Evolutionary conservation across 2,888 invertebrate genomes (phyloP), one percentile per base, ranked within the genome.

Genomic region (Vesta saturnalis): DNA sequence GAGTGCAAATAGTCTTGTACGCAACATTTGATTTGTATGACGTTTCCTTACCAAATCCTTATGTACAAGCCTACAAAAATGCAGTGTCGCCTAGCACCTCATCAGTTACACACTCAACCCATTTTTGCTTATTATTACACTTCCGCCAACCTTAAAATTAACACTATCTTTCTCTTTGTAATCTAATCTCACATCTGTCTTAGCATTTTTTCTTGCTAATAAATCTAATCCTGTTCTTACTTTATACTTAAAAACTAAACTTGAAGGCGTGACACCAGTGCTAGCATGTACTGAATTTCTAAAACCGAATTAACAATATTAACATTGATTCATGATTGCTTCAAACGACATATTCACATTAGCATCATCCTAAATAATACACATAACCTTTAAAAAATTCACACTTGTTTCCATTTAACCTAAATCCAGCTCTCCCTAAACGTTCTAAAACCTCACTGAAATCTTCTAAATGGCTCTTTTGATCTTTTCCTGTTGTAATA

Each of bases 261-360:
- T 46, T 1, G 30, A n/a, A 10, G 60, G 60, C 5, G 60, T 47
- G 6, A 60, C 22, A 14, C 60, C 60, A 8, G 60, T 49, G 22
- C 47, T 16, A 14, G 14, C 1, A 16, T 60, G 49, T 6, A 30
- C 49, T 16, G 60, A 18, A 16, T 30, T 60, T 16, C 60, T 4
- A 30, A 23, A 60, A 23, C n/a, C 1, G 23, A 60, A 60, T n/a
- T n/a, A n/a, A n/a, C n/a, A n/a, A n/a, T n/a, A n/a, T n/a, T n/a
- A n/a, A n/a, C n/a, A n/a, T n/a, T n/a, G n/a, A n/a, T n/a, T n/a
- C n/a, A n/a, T n/a, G n/a, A n/a, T n/a, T n/a, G n/a, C n/a, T n/a
- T n/a, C n/a, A n/a, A n/a, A n/a, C n/a, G n/a, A n/a, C n/a, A n/a
- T n/a, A n/a, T n/a, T n/a, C n/a, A n/a, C n/a, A n/a, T n/a, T n/a